Evolutionary conservation across 2,113 vertebrate genomes (phyloP), one percentile per base, ranked within the genome.

Genomic region (Rhagologus leucostigma): DNA sequence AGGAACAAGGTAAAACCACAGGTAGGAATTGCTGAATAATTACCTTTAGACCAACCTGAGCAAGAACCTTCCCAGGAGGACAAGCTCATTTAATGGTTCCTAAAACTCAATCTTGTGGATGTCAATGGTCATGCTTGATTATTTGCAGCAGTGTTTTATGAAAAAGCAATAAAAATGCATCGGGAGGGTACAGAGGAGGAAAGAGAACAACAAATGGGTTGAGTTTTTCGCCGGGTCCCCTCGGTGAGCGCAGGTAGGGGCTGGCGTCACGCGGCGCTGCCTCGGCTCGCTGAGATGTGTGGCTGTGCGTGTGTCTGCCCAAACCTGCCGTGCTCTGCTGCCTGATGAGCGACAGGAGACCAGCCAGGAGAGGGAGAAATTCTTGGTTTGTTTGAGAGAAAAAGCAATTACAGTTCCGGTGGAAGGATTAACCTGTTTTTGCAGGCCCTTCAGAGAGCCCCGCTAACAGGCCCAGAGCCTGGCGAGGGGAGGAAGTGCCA

Each of bases 11-110:
- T 98, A 98, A 96, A 98, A 98, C 96, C 97, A 98, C 97, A 98
- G 98, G 98, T 98, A 98, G 98, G 98, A 98, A 97, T 97, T 96
- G 97, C 98, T 98, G 98, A 98, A 98, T 98, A 98, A 98, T 98
- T 98, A 98, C 98, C 98, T 98, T 97, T 98, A 98, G 98, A 97
- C 97, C 97, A 98, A 98, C 97, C 98, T 97, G 97, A 97, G 98
- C 97, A 96, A 95, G 96, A 97, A 96, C 83, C 97, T 97, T 98
- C 98, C 98, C 98, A 97, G 69, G 98, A 98, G 98, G 97, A 96
- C 91, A 95, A 98, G 97, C 98, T 98, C 98, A 98, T 98, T 98
- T 98, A 98, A 98, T 98, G 98, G 97, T 98, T 98, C 98, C 98
- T 97, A 98, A 98, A 98, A 98, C 97, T 98, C 98, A 98, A 98